A percentile compares a stretch with the other conserved stretches of the same genome.
Conservation (phyloP, 2,113 vertebrate species). For the Micronisus gabar region DNA sequence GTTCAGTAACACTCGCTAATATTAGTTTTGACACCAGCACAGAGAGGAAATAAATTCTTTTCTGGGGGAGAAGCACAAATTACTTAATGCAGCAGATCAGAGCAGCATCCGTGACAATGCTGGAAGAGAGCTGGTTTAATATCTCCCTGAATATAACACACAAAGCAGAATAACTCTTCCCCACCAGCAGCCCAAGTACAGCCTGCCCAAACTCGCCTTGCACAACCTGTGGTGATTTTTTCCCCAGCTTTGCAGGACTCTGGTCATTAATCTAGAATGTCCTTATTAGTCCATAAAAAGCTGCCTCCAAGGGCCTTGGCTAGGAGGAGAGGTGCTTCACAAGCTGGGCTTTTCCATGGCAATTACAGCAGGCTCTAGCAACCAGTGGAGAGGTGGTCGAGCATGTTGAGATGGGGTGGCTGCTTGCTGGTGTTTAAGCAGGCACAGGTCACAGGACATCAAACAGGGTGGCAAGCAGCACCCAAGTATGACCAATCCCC, state of each 20-base stretch:
- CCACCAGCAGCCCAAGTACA: neutral
- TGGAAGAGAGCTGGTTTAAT: neutral
- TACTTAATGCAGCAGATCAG: conserved; percentile 38
- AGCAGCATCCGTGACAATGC: neutral
- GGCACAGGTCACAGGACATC: neutral
- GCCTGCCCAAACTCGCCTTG: neutral
- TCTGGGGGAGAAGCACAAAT: conserved; percentile 35
- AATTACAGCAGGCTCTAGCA: neutral
- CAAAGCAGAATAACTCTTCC: neutral
- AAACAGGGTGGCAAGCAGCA: neutral
- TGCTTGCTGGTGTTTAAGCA: neutral
- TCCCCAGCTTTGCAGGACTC: neutral
- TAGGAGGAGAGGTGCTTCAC: neutral
- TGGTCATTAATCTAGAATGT: neutral
- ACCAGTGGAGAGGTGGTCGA: neutral
- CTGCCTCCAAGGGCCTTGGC: neutral
- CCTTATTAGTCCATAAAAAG: neutral
- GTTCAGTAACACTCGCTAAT: neutral
- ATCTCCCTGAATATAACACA: neutral
- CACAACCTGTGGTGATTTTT: neutral
- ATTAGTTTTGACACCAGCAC: conserved; percentile 33
- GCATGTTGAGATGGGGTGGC: neutral
- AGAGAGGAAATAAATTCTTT: conserved; percentile 48
- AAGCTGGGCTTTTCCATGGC: neutral
- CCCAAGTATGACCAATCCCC: too few species aligned